These are phyloP conservation scores for Heliocidaris tuberculata DNA, from an alignment of 35 echinoderm and acorn worm genomes.

Conservation along the genomic window DNA sequence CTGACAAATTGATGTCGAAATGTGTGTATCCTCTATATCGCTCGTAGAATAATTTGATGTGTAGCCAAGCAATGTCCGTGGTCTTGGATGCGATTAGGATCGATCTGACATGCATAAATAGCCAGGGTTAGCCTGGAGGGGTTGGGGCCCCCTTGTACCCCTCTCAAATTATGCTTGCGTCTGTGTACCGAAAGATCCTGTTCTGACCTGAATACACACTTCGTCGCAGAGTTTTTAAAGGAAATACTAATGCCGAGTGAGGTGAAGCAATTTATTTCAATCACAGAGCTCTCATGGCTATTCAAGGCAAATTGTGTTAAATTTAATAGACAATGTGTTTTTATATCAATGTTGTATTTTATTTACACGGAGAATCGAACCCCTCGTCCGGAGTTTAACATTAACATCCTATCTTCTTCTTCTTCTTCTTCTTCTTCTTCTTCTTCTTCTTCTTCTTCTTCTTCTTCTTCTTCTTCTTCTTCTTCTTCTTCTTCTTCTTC, in stretches of 20 bases:
- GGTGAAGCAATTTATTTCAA: not conserved
- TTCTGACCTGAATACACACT: not conserved
- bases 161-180: not conserved
- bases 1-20: too few relatives aligned
- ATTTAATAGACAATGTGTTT: too few relatives aligned
- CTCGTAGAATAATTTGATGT: too few relatives aligned
- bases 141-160: not conserved
- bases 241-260: not conserved
- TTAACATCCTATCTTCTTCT: not conserved
- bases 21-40: too few relatives aligned
- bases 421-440: slow-evolving; percentile 15
- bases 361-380: too few relatives aligned
- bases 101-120: slow-evolving; percentile 4
- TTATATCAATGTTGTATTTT: too few relatives aligned
- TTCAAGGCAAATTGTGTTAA: too few relatives aligned
- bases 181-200: not conserved
- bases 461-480: too few relatives aligned
- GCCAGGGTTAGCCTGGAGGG: not conserved
- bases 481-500: too few relatives aligned
- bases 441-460: not conserved
- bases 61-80: not conserved
- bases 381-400: not conserved
- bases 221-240: not conserved
- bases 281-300: too few relatives aligned
- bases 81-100: not conserved